Evolutionary conservation across 2,113 vertebrate genomes (phyloP).

Genomic region (Aphyosemion australe): DNA sequence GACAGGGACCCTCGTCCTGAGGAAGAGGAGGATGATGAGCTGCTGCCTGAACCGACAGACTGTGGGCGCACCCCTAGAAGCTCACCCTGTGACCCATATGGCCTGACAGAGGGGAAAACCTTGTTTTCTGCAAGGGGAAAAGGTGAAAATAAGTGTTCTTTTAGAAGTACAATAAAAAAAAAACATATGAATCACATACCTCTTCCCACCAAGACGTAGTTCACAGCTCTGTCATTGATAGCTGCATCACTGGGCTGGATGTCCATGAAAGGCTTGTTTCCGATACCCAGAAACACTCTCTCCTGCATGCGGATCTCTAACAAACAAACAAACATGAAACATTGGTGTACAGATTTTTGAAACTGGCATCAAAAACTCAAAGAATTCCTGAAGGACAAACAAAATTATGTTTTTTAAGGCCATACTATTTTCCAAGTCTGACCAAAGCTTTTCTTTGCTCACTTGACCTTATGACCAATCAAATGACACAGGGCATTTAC

Average conservation of each 20-base stretch:
- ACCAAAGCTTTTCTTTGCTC: too few species aligned
- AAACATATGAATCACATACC: constrained; percentile 44
- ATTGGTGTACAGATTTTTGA: background rate
- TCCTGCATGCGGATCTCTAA: constrained; percentile 83
- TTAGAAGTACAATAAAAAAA: background rate
- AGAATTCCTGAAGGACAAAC: background rate
- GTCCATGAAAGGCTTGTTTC: constrained; percentile 83
- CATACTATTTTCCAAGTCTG: too few species aligned
- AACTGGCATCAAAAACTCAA: background rate
- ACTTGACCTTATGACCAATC: too few species aligned
- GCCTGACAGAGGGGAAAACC: constrained; percentile 25
- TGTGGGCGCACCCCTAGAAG: constrained; percentile 59
- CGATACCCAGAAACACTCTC: constrained; percentile 83
- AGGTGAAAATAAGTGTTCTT: background rate
- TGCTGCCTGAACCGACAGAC: constrained; percentile 76
- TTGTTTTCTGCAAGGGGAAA: constrained; percentile 66
- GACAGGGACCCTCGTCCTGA: constrained; percentile 76
- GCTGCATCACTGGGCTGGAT: constrained; percentile 83
- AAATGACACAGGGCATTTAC: too few species aligned
- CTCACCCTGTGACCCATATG: constrained; percentile 27
- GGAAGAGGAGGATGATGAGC: constrained; percentile 77
- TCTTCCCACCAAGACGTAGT: constrained; percentile 72
- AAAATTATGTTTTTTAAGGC: too few species aligned
- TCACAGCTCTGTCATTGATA: constrained; percentile 78
- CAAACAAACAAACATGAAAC: constrained; percentile 1